Base-by-base conservation (phyloP, 2,797 vertebrate species). In the Macrochelys suwanniensis region DNA sequence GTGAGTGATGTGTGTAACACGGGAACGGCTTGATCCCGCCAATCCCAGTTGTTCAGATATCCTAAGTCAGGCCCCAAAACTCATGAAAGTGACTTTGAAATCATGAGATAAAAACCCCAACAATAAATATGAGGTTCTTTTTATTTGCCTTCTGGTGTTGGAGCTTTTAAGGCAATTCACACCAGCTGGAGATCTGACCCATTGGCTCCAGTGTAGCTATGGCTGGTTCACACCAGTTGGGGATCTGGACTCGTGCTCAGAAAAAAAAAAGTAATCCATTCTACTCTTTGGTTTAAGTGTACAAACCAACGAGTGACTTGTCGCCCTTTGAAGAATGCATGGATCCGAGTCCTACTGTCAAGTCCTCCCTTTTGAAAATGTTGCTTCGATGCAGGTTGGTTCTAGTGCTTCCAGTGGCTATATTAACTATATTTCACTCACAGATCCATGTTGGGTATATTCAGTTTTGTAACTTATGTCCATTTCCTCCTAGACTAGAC, bases 361-460 rank as follows among this genome's bases (percentile, higher is more conserved):
- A 83, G 80, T 93, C 84, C 23, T 93, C 80, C 56, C 84, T 93
- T 25, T 53, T 89, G 80, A 89, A 93, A 84, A 80, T 93, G 51
- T 17, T 93, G 23, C 88, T 93, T 51, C 59, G 51, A 37, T 87
- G 80, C 47, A 61, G 92, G 84, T 93, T 47, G 82, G 88, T 47
- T n/a, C 57, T 0, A 1, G 31, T 31, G 3, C 37, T 37, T 42
- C 19, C n/a, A 17, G 33, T 17, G 33, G 61, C 16, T 23, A 23
- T 21, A 42, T 71, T 71, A 37, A 71, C n/a, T 28, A 15, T 28
- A 28, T 76, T 47, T 47, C 74, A 47, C 13, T 28, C 45, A 13
- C 74, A 47, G 25, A 76, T 47, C 74, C 11, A 2, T 1, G 1
- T 11, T n/a, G 65, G 5, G 65, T 71, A 23, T 37, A 42, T 16